Evolutionary conservation across 2,113 vertebrate species (phyloP).

Genomic region (Aplodontia rufa): DNA sequence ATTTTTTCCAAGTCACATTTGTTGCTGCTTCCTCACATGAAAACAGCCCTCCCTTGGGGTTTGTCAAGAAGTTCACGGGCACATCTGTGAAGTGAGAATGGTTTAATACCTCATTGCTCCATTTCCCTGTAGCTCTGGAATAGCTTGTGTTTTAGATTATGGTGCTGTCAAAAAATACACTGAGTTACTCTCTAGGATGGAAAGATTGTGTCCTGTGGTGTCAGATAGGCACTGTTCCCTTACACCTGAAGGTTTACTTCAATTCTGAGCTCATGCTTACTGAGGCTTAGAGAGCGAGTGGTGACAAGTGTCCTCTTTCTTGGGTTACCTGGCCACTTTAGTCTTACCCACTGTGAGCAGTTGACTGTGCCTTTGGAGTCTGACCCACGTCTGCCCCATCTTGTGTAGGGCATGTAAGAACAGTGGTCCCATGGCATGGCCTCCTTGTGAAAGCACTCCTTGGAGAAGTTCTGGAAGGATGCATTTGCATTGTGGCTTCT

Average conservation of each 20-base stretch:
- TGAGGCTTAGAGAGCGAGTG: background rate
- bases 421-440: fast-evolving
- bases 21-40: fast-evolving
- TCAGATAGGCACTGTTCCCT: background rate
- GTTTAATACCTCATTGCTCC: background rate
- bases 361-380: background rate
- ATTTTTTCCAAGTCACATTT: background rate
- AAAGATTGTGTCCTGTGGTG: background rate
- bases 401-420: fast-evolving
- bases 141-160: slow-evolving; percentile 8
- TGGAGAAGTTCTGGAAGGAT: background rate
- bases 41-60: background rate
- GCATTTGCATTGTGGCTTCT: background rate
- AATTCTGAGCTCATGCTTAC: background rate
- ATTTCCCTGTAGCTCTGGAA: background rate
- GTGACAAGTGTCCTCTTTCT: background rate
- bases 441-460: background rate
- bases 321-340: fast-evolving
- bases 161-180: slow-evolving; percentile 35
- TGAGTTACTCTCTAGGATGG: background rate
- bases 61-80: background rate
- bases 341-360: background rate
- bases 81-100: background rate
- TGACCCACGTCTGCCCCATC: fast-evolving
- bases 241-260: background rate